Evolutionary conservation across 1,140 invertebrate genomes (phyloP).

Genomic region (Sarcophaga bullata): DNA sequence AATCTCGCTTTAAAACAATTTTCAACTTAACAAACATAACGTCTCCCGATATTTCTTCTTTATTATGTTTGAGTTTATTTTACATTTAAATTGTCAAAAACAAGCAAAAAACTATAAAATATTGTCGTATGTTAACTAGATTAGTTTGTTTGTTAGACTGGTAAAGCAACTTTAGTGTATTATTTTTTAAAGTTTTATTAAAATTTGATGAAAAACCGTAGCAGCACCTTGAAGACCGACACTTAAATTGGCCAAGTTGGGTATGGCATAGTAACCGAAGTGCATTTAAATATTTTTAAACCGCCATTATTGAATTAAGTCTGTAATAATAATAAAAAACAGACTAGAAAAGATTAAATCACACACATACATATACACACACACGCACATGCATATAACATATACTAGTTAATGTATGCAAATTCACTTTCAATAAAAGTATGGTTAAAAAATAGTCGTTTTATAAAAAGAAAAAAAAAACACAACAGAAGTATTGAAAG

Average conservation of each 20-base stretch:
- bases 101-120: no score
- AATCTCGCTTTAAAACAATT: no score
- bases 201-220: slow-evolving; percentile 27
- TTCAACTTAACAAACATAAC: no score
- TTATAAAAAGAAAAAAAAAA: neutral
- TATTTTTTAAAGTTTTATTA: neutral
- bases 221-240: neutral
- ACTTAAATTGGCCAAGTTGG: neutral
- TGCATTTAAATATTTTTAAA: neutral
- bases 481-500: neutral
- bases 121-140: no score
- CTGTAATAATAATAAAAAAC: neutral
- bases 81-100: no score
- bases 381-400: neutral
- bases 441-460: neutral
- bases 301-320: neutral
- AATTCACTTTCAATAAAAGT: slow-evolving; percentile 21
- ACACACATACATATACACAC: neutral
- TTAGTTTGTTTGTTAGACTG: neutral
- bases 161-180: slow-evolving; percentile 8
- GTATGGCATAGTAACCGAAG: slow-evolving; percentile 27
- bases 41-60: no score
- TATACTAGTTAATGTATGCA: slow-evolving; percentile 16
- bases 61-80: no score
- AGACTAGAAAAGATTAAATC: neutral